phyloP scores from a whole-genome alignment of 2,113 vertebrate species.

The Corydoras maculifer region DNA sequence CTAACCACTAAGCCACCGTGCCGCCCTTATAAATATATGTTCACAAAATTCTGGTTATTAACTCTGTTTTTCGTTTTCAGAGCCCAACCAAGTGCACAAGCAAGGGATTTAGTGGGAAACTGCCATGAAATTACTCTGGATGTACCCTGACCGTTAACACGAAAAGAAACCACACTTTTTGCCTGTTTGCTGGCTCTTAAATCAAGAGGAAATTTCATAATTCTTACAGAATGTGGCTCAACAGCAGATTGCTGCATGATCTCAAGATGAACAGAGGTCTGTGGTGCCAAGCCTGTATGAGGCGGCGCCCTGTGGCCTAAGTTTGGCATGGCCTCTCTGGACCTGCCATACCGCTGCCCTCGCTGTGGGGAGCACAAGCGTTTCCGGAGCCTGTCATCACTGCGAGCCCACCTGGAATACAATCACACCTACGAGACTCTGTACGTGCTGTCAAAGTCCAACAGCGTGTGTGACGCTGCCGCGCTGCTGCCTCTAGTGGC shows the following conservation, averaged over 20 bases:
- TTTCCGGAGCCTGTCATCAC: slow-evolving; percentile 93
- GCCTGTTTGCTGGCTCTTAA: no score
- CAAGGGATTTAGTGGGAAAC: no score
- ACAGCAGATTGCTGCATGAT: slow-evolving; percentile 5
- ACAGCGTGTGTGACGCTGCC: slow-evolving; percentile 88
- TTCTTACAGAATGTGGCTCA: slow-evolving; percentile 47
- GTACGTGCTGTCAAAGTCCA: slow-evolving; percentile 96
- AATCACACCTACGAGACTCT: slow-evolving; percentile 99
- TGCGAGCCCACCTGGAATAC: slow-evolving; percentile 95
- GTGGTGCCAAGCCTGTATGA: slow-evolving; percentile 48
- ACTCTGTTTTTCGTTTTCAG: no score
- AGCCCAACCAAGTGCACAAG: no score
- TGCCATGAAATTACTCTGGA: no score
- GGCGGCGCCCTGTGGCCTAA: slow-evolving; percentile 53
- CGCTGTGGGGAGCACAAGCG: slow-evolving; percentile 98
- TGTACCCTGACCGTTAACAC: no score
- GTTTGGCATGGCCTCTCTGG: slow-evolving; percentile 91
- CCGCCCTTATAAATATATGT: no score
- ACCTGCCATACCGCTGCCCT: slow-evolving; percentile 95
- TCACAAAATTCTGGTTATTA: no score
- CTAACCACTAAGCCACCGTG: no score
- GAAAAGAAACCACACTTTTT: no score
- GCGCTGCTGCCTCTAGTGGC: slow-evolving; percentile 82
- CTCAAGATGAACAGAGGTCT: slow-evolving; percentile 57
- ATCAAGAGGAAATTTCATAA: not conserved